Evolutionary conservation across 2,797 vertebrate genomes (phyloP).

Genomic region (Alectoris magna): DNA sequence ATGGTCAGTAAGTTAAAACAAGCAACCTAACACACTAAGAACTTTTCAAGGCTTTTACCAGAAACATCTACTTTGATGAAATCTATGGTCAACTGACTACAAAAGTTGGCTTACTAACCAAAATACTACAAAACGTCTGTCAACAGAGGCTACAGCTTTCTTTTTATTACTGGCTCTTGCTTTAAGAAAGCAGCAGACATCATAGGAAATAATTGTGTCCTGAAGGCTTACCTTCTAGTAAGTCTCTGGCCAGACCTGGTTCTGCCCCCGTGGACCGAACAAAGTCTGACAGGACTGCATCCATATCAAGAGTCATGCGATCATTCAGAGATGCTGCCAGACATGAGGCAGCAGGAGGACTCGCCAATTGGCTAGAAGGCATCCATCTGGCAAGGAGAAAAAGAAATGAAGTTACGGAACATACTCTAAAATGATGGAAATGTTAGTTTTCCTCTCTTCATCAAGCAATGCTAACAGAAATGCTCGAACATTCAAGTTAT

Average conservation of each 20-base stretch:
- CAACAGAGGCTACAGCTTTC: not conserved
- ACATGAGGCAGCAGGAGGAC: constrained; percentile 89
- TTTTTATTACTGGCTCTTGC: not conserved
- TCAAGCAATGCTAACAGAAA: not conserved
- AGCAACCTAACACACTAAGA: not conserved
- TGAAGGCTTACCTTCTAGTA: constrained; percentile 93
- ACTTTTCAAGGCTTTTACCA: not conserved
- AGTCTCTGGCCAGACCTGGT: constrained; percentile 99
- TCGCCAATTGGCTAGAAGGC: constrained; percentile 88
- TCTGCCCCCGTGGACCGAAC: constrained; percentile 99
- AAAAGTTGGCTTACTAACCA: not conserved
- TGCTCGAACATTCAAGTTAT: not conserved
- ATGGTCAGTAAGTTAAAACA: not conserved
- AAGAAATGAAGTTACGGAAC: not conserved
- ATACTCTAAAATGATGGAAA: not conserved
- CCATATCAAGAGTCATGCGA: constrained; percentile 99
- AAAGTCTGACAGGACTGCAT: constrained; percentile 99
- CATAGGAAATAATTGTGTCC: not conserved
- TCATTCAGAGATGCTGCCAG: constrained; percentile 93
- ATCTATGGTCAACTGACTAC: not conserved
- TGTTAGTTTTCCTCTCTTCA: not conserved
- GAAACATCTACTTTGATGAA: not conserved
- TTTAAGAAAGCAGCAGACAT: not conserved
- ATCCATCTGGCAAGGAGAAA: constrained; percentile 86
- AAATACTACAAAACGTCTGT: not conserved